A percentile compares a stretch with the other conserved stretches of the same genome.
phyloP scores from a whole-genome alignment of 2,113 vertebrate species.

The Prochilodus magdalenae region DNA sequence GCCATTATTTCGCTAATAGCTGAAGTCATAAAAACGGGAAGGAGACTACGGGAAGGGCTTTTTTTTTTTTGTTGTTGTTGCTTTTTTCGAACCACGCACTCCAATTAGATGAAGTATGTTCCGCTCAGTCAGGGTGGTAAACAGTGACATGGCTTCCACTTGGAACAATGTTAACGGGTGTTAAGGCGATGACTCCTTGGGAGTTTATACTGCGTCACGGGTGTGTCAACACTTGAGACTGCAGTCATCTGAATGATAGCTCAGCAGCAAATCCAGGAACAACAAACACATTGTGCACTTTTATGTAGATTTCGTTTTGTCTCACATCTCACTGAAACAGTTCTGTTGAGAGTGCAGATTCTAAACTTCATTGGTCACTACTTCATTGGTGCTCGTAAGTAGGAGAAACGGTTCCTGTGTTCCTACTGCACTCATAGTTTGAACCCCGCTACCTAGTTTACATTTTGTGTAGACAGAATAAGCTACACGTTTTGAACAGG shows the following conservation, averaged over 20 bases:
- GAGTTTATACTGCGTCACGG: background rate
- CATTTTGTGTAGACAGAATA: no score
- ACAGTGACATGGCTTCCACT: conserved; percentile 6
- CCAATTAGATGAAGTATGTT: conserved; percentile 48
- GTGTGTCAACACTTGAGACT: background rate
- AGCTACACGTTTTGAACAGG: no score
- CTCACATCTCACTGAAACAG: no score
- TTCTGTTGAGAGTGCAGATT: no score
- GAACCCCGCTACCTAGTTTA: no score
- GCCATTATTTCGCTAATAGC: conserved; percentile 66
- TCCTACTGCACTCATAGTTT: no score
- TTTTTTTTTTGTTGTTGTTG: conserved; percentile 6
- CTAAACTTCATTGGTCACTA: no score
- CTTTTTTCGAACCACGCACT: conserved; percentile 20
- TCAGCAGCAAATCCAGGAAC: background rate
- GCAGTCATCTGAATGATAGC: background rate
- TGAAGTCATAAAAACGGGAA: conserved; percentile 46
- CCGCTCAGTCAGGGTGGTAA: conserved; percentile 25
- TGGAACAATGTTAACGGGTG: conserved; percentile 11
- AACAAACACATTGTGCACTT: background rate
- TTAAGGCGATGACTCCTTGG: conserved; percentile 16
- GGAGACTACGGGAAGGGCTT: conserved; percentile 46
- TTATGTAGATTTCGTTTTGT: no score
- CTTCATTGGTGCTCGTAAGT: no score
- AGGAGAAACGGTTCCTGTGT: no score